phyloP scores from a whole-genome alignment of 2,797 vertebrate species.

The Leptatherina wallacei region DNA sequence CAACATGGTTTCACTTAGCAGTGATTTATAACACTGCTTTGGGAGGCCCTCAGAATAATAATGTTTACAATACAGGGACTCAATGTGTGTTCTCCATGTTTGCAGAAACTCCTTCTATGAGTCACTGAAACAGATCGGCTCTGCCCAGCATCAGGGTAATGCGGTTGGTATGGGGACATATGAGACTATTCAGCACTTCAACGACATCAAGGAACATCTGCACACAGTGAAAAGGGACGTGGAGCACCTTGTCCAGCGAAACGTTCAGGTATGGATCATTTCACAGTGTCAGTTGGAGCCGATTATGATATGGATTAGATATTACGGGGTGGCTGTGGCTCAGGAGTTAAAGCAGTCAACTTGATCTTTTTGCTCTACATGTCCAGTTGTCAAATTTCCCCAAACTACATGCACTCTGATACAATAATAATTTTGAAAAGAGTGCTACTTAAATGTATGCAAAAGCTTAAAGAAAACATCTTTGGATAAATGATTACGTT shows the following conservation, averaged over 20 bases:
- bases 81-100: neutral
- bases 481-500: neutral
- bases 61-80: neutral
- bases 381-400: neutral
- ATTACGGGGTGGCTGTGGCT: neutral
- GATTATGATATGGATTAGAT: neutral
- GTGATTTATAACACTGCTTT: slow-evolving; percentile 16
- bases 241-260: slow-evolving; percentile 89
- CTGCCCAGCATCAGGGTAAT: slow-evolving; percentile 83
- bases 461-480: neutral
- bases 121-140: slow-evolving; percentile 84
- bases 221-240: slow-evolving; percentile 91
- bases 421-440: neutral
- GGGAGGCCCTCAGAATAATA: neutral
- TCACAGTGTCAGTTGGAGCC: neutral
- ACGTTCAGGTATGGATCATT: slow-evolving; percentile 56
- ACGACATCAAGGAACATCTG: slow-evolving; percentile 96
- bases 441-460: neutral
- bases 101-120: slow-evolving; percentile 88
- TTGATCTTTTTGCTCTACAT: neutral
- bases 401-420: neutral
- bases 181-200: slow-evolving; percentile 95
- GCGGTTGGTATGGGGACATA: slow-evolving; percentile 82
- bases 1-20: slow-evolving; percentile 23
- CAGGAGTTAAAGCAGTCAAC: neutral